Conservation (phyloP, 2,888 invertebrate genomes). For the Caenorhabditis sulstoni region DNA sequence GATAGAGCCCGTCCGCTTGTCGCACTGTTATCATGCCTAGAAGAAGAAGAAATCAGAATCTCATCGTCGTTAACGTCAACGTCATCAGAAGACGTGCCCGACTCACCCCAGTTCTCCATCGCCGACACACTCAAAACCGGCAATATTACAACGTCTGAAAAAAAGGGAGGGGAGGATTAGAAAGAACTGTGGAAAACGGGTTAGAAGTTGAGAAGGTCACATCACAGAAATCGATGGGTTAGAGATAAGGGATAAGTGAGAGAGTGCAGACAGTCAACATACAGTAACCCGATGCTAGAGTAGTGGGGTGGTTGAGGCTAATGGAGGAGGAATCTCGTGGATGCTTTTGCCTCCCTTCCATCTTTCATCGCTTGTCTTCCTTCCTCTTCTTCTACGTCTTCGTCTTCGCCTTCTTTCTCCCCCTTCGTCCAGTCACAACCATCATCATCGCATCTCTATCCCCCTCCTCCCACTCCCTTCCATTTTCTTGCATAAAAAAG, state of each 20-base stretch:
- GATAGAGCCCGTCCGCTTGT: slow-evolving; percentile 55
- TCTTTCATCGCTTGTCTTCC: slow-evolving; percentile 40
- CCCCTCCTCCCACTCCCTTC: too few relatives aligned
- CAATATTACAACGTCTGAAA: slow-evolving; percentile 74
- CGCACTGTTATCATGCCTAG: slow-evolving; percentile 57
- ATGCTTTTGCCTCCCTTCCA: slow-evolving; percentile 25
- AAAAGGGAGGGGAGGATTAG: slow-evolving; percentile 11
- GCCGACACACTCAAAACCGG: slow-evolving; percentile 71
- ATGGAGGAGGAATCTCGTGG: slow-evolving; percentile 26
- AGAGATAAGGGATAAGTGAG: too few relatives aligned
- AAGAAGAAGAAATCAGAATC: neutral
- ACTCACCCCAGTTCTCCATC: slow-evolving; percentile 78
- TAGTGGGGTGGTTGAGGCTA: neutral
- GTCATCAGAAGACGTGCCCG: too few relatives aligned
- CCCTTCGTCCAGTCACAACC: too few relatives aligned
- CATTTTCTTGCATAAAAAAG: slow-evolving; percentile 49
- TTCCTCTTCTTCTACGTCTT: slow-evolving; percentile 23
- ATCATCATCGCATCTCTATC: neutral
- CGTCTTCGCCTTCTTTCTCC: slow-evolving; percentile 23
- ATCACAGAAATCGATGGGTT: too few relatives aligned
- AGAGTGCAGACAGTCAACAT: too few relatives aligned
- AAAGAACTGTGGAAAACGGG: slow-evolving; percentile 50
- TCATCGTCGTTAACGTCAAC: neutral
- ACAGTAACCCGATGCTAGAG: too few relatives aligned
- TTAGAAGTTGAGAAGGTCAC: slow-evolving; percentile 53